Conservation (phyloP, 2,888 invertebrate genomes). For the Sinotaia quadrata region DNA sequence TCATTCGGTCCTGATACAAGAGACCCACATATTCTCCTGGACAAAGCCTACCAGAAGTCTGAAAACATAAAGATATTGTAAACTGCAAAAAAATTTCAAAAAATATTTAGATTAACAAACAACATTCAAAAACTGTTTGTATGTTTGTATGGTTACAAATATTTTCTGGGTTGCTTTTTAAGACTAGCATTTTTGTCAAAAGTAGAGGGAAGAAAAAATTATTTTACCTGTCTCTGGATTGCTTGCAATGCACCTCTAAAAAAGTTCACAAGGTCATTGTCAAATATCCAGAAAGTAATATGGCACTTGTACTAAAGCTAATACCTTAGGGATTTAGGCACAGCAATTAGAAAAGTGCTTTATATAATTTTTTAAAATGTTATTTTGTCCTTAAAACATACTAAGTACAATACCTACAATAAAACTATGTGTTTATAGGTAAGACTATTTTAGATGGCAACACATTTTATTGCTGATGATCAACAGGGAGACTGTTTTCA, state of each 20-base stretch:
- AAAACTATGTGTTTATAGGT: too few relatives aligned
- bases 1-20: conserved; percentile 90
- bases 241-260: conserved; percentile 11
- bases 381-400: too few relatives aligned
- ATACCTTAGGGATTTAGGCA: too few relatives aligned
- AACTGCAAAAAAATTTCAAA: neutral
- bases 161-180: too few relatives aligned
- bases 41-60: conserved; percentile 70
- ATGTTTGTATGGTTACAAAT: neutral
- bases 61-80: conserved; percentile 1
- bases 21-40: conserved; percentile 78
- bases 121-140: neutral
- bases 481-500: too few relatives aligned
- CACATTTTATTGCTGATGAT: too few relatives aligned
- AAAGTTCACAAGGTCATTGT: neutral
- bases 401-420: too few relatives aligned
- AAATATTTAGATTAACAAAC: neutral
- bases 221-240: conserved; percentile 18
- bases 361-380: too few relatives aligned
- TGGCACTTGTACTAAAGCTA: conserved; percentile 11
- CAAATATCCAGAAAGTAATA: conserved; percentile 21
- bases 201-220: too few relatives aligned
- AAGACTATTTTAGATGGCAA: too few relatives aligned
- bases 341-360: too few relatives aligned
- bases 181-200: too few relatives aligned